A percentile compares a stretch with the other conserved stretches of the same genome.
Conservation (phyloP, 1,140 invertebrate species). For the Bemisia tabaci region DNA sequence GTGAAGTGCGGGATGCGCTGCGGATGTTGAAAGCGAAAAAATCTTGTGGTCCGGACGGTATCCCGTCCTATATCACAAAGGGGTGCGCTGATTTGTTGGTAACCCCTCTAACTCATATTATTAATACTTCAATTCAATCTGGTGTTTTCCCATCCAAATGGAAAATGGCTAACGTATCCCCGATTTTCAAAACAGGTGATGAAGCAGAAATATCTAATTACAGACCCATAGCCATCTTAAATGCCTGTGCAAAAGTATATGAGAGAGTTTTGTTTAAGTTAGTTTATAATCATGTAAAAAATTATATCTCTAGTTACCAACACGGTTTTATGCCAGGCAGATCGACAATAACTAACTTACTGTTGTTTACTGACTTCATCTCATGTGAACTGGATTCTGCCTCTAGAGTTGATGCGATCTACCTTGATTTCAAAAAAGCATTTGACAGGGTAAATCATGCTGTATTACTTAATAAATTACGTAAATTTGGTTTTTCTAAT, state of each 20-base stretch:
- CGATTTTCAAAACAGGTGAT: slow-evolving; percentile 6
- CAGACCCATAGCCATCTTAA: slow-evolving; percentile 5
- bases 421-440: slow-evolving; percentile 24
- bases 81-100: neutral
- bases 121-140: slow-evolving; percentile 6
- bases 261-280: neutral
- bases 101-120: neutral
- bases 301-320: slow-evolving; percentile 4
- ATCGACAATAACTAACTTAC: slow-evolving; percentile 3
- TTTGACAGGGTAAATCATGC: slow-evolving; percentile 20
- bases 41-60: slow-evolving; percentile 3
- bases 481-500: too few relatives aligned
- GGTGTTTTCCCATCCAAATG: slow-evolving; percentile 4
- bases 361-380: neutral
- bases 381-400: slow-evolving; percentile 4
- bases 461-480: neutral
- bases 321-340: slow-evolving; percentile 6
- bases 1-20: neutral
- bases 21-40: neutral
- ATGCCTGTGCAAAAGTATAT: slow-evolving; percentile 3
- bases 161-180: slow-evolving; percentile 5
- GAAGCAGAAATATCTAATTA: slow-evolving; percentile 2
- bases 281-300: neutral
- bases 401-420: slow-evolving; percentile 19
- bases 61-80: slow-evolving; percentile 2